Conservation (phyloP, 2,797 vertebrate species). For the Echeneis naucrates region DNA sequence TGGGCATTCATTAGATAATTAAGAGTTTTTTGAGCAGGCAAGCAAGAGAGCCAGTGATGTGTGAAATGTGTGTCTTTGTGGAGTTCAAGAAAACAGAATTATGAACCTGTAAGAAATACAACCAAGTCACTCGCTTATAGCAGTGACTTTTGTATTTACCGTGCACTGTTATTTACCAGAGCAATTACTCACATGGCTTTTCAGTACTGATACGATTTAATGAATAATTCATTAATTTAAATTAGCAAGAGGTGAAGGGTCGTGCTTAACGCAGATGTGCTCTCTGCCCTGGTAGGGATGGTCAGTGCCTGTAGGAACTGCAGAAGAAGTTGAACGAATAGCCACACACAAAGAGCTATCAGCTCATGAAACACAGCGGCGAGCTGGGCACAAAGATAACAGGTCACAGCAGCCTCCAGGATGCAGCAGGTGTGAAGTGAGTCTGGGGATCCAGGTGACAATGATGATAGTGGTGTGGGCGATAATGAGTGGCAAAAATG, state of each 20-base stretch:
- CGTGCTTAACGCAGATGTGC: slow-evolving; percentile 11
- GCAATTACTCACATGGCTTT: not conserved
- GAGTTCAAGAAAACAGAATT: not conserved
- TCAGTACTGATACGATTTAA: not conserved
- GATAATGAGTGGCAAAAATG: slow-evolving; percentile 23
- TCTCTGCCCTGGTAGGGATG: not conserved
- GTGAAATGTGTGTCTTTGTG: not conserved
- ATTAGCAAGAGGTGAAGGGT: slow-evolving; percentile 1
- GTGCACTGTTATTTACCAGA: not conserved
- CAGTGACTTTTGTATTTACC: not conserved
- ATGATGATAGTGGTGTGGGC: slow-evolving; percentile 30
- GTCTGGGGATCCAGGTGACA: slow-evolving; percentile 23
- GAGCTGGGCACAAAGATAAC: slow-evolving; percentile 31
- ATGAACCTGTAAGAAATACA: not conserved
- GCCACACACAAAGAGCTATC: slow-evolving; percentile 21
- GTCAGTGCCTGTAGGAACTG: slow-evolving; percentile 17
- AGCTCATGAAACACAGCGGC: slow-evolving; percentile 28
- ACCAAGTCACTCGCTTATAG: not conserved
- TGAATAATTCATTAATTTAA: no score
- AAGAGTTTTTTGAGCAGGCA: not conserved
- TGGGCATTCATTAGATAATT: not conserved
- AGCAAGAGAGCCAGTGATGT: not conserved
- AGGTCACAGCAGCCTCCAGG: slow-evolving; percentile 31
- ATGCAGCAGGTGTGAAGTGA: slow-evolving; percentile 32
- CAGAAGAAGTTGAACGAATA: slow-evolving; percentile 16